A percentile compares a stretch with the other conserved stretches of the same genome.
Conservation (phyloP, 1,140 invertebrate genomes). For the Odontomachus brunneus region DNA sequence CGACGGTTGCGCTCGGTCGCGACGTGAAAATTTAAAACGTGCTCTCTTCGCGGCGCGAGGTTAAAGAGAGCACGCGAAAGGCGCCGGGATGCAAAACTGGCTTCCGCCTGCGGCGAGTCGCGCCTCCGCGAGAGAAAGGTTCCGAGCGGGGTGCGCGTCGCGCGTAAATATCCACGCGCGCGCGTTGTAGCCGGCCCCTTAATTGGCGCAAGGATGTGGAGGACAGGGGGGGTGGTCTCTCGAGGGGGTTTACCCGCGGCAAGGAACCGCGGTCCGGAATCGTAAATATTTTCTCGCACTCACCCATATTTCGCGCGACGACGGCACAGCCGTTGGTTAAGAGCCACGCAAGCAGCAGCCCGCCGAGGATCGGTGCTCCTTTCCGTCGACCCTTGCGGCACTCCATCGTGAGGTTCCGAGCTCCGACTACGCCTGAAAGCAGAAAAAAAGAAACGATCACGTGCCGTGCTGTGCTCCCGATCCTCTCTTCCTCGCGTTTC, state of each 20-base stretch:
- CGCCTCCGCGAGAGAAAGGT: constrained; percentile 27
- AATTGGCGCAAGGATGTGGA: constrained; percentile 64
- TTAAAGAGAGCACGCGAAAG: constrained; percentile 48
- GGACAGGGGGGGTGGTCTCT: constrained; percentile 23
- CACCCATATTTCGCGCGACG: constrained; percentile 82
- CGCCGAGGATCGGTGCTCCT: constrained; percentile 78
- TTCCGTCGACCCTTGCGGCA: constrained; percentile 84
- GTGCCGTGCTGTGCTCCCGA: constrained; percentile 13
- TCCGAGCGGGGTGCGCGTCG: constrained; percentile 15
- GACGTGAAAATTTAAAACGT: constrained; percentile 38
- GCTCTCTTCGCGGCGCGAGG: constrained; percentile 7
- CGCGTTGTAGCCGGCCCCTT: constrained; percentile 59
- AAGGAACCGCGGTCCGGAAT: constrained; percentile 61
- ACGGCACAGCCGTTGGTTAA: constrained; percentile 82
- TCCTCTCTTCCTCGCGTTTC: constrained; percentile 2
- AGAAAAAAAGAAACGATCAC: constrained; percentile 64
- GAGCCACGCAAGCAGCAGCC: constrained; percentile 82
- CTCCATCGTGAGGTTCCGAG: constrained; percentile 83
- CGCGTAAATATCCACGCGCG: constrained; percentile 67
- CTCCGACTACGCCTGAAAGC: constrained; percentile 83
- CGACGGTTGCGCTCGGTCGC: background rate
- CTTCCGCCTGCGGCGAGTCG: constrained; percentile 44
- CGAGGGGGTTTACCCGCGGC: constrained; percentile 18
- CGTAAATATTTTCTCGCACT: constrained; percentile 73
- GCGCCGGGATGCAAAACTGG: constrained; percentile 52